Percentiles rank a stretch among this genome's conserved stretches.
These are phyloP conservation scores for Laterallus jamaicensis DNA, from an alignment of 2,113 vertebrate genomes.

Conservation along the genomic window DNA sequence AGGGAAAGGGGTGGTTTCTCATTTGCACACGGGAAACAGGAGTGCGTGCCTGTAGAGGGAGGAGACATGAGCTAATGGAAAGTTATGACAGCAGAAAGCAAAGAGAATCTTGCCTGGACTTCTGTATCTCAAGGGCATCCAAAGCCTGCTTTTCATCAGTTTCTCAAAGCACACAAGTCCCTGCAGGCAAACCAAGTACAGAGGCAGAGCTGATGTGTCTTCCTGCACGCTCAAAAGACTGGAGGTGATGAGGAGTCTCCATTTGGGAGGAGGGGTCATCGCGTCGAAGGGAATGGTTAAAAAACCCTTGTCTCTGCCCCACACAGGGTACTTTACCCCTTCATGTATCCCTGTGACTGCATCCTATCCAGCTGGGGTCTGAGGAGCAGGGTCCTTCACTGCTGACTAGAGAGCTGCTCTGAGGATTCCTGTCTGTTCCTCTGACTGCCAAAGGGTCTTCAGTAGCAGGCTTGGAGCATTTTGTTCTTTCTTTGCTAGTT, in stretches of 20 bases:
- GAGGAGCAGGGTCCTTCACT: not conserved
- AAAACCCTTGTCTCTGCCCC: not conserved
- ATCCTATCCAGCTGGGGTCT: not conserved
- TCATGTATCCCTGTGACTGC: not conserved
- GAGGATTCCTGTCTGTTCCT: not conserved
- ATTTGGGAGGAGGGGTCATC: not conserved
- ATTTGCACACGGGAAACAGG: not conserved
- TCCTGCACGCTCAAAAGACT: not conserved
- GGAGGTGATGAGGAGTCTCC: not conserved
- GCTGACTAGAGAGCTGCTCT: not conserved
- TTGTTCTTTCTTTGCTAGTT: not conserved
- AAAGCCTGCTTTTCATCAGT: not conserved
- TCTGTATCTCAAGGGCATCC: not conserved
- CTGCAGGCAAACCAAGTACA: not conserved
- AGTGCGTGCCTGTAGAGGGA: not conserved
- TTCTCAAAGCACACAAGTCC: not conserved
- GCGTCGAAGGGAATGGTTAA: not conserved
- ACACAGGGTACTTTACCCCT: not conserved
- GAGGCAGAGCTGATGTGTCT: not conserved
- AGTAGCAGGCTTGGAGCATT: not conserved
- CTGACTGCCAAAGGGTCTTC: not conserved
- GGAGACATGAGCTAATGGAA: conserved; percentile 12
- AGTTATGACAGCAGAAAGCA: not conserved
- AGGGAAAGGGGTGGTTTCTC: not conserved
- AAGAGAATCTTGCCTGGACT: not conserved